A percentile compares a stretch with the other conserved stretches of the same genome.
Evolutionary conservation across 2,113 vertebrate genomes (phyloP).

Genomic region (Rhegmatorhina hoffmannsi): DNA sequence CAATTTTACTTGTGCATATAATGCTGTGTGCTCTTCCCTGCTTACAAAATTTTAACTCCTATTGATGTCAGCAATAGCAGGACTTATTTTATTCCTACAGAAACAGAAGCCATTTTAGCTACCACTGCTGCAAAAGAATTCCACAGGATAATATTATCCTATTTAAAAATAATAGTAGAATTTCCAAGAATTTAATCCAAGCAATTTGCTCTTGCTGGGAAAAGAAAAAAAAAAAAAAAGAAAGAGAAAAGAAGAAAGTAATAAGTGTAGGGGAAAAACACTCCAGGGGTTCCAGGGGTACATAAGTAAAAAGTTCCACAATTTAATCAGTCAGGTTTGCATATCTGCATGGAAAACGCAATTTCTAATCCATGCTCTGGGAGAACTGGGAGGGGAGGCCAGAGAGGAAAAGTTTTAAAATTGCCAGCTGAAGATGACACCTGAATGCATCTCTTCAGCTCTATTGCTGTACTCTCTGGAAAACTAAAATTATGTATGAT

Average conservation of each 20-base stretch:
- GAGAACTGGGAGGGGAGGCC: not conserved
- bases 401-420: not conserved
- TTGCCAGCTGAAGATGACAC: not conserved
- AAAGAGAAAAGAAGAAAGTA: not conserved
- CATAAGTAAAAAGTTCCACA: not conserved
- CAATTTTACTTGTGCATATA: not conserved
- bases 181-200: not conserved
- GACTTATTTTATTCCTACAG: not conserved
- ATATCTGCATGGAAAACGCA: not conserved
- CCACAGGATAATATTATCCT: not conserved
- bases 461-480: not conserved
- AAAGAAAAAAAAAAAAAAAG: not conserved
- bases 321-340: not conserved
- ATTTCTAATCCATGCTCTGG: not conserved
- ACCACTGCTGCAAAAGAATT: not conserved
- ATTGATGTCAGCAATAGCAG: not conserved
- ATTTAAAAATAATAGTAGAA: not conserved
- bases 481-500: constrained; percentile 23
- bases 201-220: not conserved
- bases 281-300: not conserved
- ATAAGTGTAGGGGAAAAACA: not conserved
- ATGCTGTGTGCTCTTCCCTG: not conserved
- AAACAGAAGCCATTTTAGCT: not conserved
- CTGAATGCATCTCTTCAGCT: not conserved
- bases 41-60: not conserved